Evolutionary conservation across 1,140 invertebrate species (phyloP).

Genomic region (Microvelia longipes): DNA sequence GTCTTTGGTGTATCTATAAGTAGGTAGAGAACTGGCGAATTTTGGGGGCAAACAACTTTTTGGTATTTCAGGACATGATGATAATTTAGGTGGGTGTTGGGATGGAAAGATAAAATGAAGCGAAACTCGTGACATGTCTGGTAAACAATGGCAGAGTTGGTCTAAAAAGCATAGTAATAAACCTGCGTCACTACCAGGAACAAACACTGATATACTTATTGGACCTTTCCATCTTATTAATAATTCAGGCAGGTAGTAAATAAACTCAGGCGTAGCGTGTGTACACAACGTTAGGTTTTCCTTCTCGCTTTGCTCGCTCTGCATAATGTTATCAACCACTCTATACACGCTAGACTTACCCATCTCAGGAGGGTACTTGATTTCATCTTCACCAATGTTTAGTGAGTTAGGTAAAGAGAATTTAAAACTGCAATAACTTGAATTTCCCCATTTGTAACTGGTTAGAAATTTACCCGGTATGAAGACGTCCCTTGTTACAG

Average conservation of each 20-base stretch:
- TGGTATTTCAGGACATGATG: slow-evolving; percentile 10
- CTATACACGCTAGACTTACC: slow-evolving; percentile 39
- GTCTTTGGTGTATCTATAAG: slow-evolving; percentile 13
- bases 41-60: slow-evolving; percentile 12
- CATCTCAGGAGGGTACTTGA: slow-evolving; percentile 38
- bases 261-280: slow-evolving; percentile 56
- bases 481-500: slow-evolving; percentile 7
- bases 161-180: slow-evolving; percentile 42
- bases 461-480: slow-evolving; percentile 20
- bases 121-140: slow-evolving; percentile 49
- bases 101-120: slow-evolving; percentile 49
- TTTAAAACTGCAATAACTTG: slow-evolving; percentile 43
- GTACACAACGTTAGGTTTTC: slow-evolving; percentile 46
- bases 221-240: slow-evolving; percentile 54
- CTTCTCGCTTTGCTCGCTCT: slow-evolving; percentile 29
- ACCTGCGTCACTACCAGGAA: slow-evolving; percentile 47
- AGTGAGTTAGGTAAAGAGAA: slow-evolving; percentile 41
- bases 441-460: slow-evolving; percentile 32
- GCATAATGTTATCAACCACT: slow-evolving; percentile 47
- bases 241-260: slow-evolving; percentile 52
- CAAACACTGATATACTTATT: slow-evolving; percentile 53
- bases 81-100: slow-evolving; percentile 22
- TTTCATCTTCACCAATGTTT: slow-evolving; percentile 31
- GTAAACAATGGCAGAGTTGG: slow-evolving; percentile 44
- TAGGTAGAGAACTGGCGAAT: slow-evolving; percentile 10